Conservation (phyloP, 2,113 vertebrate genomes). For the Crotophaga sulcirostris region DNA sequence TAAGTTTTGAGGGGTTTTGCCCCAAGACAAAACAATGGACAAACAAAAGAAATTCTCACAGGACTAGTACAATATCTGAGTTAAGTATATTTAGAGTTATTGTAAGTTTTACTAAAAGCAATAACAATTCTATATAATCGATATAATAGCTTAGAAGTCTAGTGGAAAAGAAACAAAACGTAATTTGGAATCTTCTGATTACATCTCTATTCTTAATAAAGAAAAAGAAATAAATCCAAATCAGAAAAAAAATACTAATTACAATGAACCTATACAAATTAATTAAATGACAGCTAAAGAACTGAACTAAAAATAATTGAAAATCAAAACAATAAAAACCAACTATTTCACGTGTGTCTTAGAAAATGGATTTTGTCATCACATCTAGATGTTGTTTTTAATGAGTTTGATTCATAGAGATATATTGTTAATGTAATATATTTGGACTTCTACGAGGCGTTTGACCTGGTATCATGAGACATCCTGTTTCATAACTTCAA, state of each 20-base stretch:
- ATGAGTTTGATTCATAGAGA: neutral
- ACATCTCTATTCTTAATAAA: neutral
- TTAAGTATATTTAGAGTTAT: neutral
- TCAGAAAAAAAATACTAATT: neutral
- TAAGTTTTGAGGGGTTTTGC: neutral
- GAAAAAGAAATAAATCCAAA: neutral
- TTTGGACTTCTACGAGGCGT: neutral
- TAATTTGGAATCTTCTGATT: neutral
- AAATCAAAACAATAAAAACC: neutral
- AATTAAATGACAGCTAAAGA: neutral
- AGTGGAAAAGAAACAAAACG: neutral
- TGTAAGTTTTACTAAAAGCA: neutral
- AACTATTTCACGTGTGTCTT: accelerated
- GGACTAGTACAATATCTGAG: accelerated
- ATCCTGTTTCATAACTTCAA: neutral
- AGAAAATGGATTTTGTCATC: neutral
- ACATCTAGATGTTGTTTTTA: neutral
- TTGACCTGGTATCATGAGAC: neutral
- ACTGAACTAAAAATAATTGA: neutral
- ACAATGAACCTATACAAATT: neutral
- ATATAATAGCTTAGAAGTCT: neutral
- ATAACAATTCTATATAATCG: neutral
- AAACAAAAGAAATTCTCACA: neutral
- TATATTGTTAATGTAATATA: neutral
- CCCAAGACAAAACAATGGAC: neutral